These are phyloP conservation scores for Ylistrum balloti DNA, from an alignment of 1,140 invertebrate genomes.

Conservation along the genomic window DNA sequence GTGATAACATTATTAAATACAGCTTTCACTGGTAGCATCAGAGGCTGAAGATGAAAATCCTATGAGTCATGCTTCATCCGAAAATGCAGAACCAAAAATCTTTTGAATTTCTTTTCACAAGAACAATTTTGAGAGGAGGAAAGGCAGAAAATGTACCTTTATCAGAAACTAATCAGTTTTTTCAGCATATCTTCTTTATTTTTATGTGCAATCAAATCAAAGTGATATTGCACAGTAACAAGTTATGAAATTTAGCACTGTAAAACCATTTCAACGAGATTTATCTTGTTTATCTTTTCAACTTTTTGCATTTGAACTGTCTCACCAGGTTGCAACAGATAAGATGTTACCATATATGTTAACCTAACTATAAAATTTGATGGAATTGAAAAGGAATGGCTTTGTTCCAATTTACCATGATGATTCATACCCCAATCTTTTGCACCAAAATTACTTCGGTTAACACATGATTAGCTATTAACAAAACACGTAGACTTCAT, in stretches of 20 bases:
- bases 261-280: not conserved
- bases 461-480: too few species aligned
- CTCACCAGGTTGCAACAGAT: not conserved
- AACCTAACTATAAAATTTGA: not conserved
- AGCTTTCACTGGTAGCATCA: not conserved
- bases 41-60: not conserved
- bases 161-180: not conserved
- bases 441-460: not conserved
- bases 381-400: not conserved
- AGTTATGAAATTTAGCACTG: not conserved
- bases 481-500: too few species aligned
- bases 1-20: not conserved
- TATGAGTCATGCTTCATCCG: not conserved
- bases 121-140: not conserved
- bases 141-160: not conserved
- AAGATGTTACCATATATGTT: not conserved
- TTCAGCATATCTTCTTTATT: not conserved
- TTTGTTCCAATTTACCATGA: not conserved
- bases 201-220: too few species aligned
- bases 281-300: not conserved
- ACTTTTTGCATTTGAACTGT: not conserved
- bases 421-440: not conserved
- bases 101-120: slow-evolving; percentile 37
- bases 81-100: not conserved
- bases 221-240: not conserved